phyloP scores from a whole-genome alignment of 2,888 invertebrate genomes.

The Enoplolaimus lenunculus region DNA sequence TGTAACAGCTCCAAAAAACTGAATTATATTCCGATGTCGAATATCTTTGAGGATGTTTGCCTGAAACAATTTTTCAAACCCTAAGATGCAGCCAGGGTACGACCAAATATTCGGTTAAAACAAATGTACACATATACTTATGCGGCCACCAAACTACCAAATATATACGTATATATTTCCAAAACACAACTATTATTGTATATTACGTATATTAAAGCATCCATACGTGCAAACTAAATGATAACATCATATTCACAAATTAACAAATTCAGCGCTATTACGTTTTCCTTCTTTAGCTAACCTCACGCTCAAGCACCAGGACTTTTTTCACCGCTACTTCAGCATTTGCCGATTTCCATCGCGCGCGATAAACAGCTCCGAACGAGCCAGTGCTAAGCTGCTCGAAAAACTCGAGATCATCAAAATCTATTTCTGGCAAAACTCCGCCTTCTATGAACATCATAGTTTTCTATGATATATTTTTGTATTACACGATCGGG shows the following conservation, averaged over 20 bases:
- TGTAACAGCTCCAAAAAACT: slow-evolving; percentile 44
- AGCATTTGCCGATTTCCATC: slow-evolving; percentile 40
- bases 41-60: slow-evolving; percentile 43
- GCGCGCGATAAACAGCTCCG: slow-evolving; percentile 43
- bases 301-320: slow-evolving; percentile 43
- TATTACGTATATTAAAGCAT: too few relatives aligned
- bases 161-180: too few relatives aligned
- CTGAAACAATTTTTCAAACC: too few relatives aligned
- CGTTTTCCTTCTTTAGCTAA: too few relatives aligned
- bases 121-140: too few relatives aligned
- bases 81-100: too few relatives aligned
- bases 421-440: slow-evolving; percentile 36
- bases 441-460: neutral
- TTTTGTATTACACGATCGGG: too few relatives aligned
- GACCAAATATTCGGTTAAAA: too few relatives aligned
- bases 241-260: neutral
- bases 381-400: slow-evolving; percentile 44
- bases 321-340: slow-evolving; percentile 44
- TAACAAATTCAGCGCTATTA: neutral
- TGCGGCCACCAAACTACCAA: too few relatives aligned
- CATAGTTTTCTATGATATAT: too few relatives aligned
- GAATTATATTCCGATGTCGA: slow-evolving; percentile 44
- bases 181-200: too few relatives aligned
- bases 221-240: too few relatives aligned
- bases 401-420: slow-evolving; percentile 42